Evolutionary conservation across 2,888 invertebrate species (phyloP), one percentile per base, ranked within the genome.

Genomic region (Halictus ligatus): DNA sequence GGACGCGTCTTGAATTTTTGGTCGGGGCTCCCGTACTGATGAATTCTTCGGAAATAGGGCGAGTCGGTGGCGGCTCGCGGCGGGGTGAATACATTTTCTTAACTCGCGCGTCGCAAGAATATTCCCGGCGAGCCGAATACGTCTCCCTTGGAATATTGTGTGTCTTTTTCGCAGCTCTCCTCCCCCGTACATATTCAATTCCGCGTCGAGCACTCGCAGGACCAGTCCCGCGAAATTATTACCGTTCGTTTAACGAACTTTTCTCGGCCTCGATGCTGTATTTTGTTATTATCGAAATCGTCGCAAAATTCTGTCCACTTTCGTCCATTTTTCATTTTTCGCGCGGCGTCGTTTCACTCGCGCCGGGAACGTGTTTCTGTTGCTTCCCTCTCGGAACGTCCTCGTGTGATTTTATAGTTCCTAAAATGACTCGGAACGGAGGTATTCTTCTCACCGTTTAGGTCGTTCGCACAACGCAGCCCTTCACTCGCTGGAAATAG

Each of bases 1-100:
- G 78, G 78, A 75, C 80, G n/a, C 69, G 67, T 18, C 58, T 58
- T 25, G 78, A 81, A 77, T 81, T 86, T 85, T 84, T 40, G 25
- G 73, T 54, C 35, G 21, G 46, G 15, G n/a, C 15, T 25, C 58
- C 48, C 48, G 50, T 18, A 67, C 67, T 43, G 73, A 78, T 67
- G 69, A 79, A 72, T 78, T 69, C 80, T 75, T 35, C 72, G 50
- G 46, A 76, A 77, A 75, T 79, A 13, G 58, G 58, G 76, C 29
- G 77, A 8, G 77, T n/a, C 46, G 43, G n/a, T n/a, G 29, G 29
- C 15, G 46, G 8, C 73, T n/a, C 18, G 46, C 25, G 3, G 5
- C 18, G 21, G 25, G 21, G 25, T 40, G 73, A 64, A 81, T 54
- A 25, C 43, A 60, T 76, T 83, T 83, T 58, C 50, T 78, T 78